A percentile compares a stretch with the other conserved stretches of the same genome.
Evolutionary conservation across 2,888 invertebrate species (phyloP).

Genomic region (Agrochola macilenta): DNA sequence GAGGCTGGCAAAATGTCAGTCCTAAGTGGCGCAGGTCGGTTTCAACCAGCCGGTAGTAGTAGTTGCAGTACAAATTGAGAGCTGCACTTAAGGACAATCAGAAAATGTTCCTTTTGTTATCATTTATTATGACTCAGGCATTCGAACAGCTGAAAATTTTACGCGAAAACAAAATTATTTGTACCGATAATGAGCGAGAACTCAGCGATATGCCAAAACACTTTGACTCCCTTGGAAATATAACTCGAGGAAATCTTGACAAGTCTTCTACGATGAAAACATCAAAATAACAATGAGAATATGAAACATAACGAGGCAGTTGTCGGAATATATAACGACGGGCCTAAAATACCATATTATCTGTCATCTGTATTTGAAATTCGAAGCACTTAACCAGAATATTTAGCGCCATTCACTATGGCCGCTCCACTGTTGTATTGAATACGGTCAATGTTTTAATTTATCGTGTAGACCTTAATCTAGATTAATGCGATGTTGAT

Average conservation of each 20-base stretch:
- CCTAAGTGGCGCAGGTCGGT: background rate
- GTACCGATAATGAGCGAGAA: constrained; percentile 4
- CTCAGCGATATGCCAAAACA: constrained; percentile 11
- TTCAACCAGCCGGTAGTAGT: background rate
- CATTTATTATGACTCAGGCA: background rate
- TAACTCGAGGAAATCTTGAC: constrained; percentile 11
- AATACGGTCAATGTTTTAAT: constrained; percentile 44
- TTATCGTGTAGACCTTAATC: constrained; percentile 47
- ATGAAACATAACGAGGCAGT: constrained; percentile 7
- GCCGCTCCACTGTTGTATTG: constrained; percentile 17
- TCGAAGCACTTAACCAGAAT: constrained; percentile 8
- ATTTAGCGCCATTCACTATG: constrained; percentile 23
- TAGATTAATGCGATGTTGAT: constrained; percentile 44
- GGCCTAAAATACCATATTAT: constrained; percentile 33
- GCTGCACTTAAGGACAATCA: background rate
- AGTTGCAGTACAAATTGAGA: background rate
- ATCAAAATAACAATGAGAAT: constrained; percentile 12
- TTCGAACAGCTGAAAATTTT: background rate
- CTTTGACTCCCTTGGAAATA: constrained; percentile 10
- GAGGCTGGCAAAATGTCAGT: background rate
- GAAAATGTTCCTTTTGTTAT: background rate
- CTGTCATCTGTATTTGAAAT: constrained; percentile 33
- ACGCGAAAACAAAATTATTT: background rate
- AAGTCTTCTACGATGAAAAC: constrained; percentile 14
- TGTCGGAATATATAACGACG: constrained; percentile 6